phyloP scores from a whole-genome alignment of 2,797 vertebrate species.

The Phataginus tricuspis region DNA sequence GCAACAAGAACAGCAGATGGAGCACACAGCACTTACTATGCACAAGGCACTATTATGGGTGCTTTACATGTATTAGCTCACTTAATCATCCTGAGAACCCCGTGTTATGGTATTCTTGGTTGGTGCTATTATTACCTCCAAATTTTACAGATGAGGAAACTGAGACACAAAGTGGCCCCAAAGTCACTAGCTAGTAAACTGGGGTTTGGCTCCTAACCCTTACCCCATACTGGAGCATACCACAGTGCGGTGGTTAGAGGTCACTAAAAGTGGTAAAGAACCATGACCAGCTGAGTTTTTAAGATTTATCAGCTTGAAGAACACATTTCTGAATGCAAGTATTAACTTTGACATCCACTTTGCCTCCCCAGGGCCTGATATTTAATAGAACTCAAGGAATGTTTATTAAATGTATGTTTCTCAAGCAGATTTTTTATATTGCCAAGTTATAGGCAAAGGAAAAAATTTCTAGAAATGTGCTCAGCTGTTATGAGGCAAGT shows the following conservation, averaged over 20 bases:
- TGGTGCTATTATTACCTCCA: not conserved
- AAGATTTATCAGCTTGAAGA: conserved; percentile 17
- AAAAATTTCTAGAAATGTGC: not conserved
- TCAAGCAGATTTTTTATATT: conserved; percentile 11
- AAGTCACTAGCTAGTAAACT: not conserved
- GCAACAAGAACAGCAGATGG: not conserved
- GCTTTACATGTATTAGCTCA: not conserved
- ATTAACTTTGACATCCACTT: not conserved
- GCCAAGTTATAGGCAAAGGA: not conserved
- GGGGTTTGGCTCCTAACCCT: not conserved
- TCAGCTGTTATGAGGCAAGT: not conserved
- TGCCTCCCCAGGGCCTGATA: not conserved
- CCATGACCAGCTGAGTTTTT: not conserved
- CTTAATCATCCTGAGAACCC: not conserved
- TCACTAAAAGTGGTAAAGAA: conserved; percentile 31
- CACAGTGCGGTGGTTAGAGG: not conserved
- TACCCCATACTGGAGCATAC: not conserved
- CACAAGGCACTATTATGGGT: not conserved
- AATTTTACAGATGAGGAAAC: conserved; percentile 10
- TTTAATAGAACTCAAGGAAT: not conserved
- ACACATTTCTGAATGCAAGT: not conserved
- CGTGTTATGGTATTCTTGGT: not conserved
- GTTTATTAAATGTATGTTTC: not conserved
- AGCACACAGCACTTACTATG: not conserved
- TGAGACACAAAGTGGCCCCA: not conserved